Conservation (phyloP, 1,140 invertebrate species). For the Mya arenaria region DNA sequence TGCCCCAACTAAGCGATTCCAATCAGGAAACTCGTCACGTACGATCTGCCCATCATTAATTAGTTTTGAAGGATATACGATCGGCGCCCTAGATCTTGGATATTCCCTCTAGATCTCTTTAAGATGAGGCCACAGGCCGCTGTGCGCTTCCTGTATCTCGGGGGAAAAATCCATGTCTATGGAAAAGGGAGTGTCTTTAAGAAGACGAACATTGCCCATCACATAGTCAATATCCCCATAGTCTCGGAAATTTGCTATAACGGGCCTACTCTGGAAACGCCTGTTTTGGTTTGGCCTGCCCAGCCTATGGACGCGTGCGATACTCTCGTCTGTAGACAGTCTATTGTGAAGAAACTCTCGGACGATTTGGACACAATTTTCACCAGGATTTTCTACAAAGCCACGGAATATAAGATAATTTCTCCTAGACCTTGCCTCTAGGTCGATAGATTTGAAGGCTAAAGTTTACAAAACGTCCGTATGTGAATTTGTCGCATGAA, state of each 20-base stretch:
- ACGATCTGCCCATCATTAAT: too few relatives aligned
- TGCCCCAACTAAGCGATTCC: too few relatives aligned
- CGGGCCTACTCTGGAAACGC: conserved; percentile 17
- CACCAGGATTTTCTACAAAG: conserved; percentile 20
- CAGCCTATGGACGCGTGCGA: conserved; percentile 18
- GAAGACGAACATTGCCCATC: conserved; percentile 8
- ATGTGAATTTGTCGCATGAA: conserved; percentile 30
- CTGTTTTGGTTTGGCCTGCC: not conserved
- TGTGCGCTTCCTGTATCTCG: too few relatives aligned
- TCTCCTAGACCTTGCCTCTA: conserved; percentile 27
- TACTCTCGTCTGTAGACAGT: not conserved
- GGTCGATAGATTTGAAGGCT: conserved; percentile 37
- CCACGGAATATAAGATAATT: conserved; percentile 43
- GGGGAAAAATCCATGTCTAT: too few relatives aligned
- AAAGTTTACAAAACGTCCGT: conserved; percentile 13
- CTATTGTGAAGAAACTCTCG: not conserved
- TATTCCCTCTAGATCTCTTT: too few relatives aligned
- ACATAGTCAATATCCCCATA: not conserved
- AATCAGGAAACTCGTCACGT: too few relatives aligned
- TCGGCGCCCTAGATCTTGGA: too few relatives aligned
- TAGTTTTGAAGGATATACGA: too few relatives aligned
- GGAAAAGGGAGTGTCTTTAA: conserved; percentile 20
- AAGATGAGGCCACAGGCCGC: too few relatives aligned
- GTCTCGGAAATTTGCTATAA: conserved; percentile 40
- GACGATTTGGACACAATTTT: conserved; percentile 23